Evolutionary conservation across 2,888 invertebrate genomes (phyloP), one percentile per base, ranked within the genome.

Genomic region (Bellardia bayeri): DNA sequence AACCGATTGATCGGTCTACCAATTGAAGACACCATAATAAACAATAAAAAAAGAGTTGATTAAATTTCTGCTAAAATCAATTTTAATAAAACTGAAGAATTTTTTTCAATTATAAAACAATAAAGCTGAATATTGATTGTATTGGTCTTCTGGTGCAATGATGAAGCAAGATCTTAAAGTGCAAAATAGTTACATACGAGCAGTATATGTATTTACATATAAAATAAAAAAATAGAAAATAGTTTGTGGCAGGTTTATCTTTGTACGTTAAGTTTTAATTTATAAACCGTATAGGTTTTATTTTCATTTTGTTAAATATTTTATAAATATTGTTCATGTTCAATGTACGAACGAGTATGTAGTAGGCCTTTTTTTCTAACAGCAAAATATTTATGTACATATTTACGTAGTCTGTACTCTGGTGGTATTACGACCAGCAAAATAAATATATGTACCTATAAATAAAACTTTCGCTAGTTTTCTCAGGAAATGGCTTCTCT

Each of bases 401-500:
- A n/a, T 33, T 11, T 13, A 7, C 13, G 45, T 45, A 45, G 11
- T 14, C 51, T 30, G 23, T 37, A 42, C 58, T 61, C 58, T 23
- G 23, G 23, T 1, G 51, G 49, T 72, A 11, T 82, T 82, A 23
- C 33, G 33, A 54, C 49, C 45, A 42, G 33, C 71, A 51, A 64
- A 79, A 63, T 56, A 64, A 79, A 69, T 56, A 74, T 69, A 63
- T 23, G 1, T 23, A n/a, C n/a, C n/a, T n/a, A 23, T 68, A 74
- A 72, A 82, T n/a, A 66, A 82, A 86, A 85, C 87, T 87, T 87
- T 87, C 85, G 87, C 87, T 82, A 74, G 61, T 69, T 85, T 87
- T 87, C 79, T 74, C 87, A 87, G 85, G 87, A 85, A 87, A 87
- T 82, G 69, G 85, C 37, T 75, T 63, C 40, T 51, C n/a, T 66